Conservation (phyloP, 2,888 invertebrate species). For the Zootermopsis nevadensis region DNA sequence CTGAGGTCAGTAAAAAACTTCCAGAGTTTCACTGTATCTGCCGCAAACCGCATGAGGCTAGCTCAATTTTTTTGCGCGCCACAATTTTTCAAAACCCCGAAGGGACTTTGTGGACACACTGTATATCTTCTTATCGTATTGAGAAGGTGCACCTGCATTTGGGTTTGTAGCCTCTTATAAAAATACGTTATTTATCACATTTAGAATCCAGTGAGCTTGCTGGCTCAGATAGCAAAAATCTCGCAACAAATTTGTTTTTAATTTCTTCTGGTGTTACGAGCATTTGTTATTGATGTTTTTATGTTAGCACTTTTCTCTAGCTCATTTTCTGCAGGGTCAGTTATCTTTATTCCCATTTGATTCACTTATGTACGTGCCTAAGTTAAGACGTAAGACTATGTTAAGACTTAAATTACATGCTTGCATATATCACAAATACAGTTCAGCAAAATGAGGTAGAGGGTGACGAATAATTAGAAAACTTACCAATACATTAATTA, state of each 20-base stretch:
- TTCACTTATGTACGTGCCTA: background rate
- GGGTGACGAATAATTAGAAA: conserved; percentile 11
- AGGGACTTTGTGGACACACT: too few relatives aligned
- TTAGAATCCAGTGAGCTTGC: background rate
- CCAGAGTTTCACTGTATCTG: too few relatives aligned
- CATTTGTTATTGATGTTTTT: background rate
- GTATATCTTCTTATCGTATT: conserved; percentile 7
- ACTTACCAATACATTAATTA: background rate
- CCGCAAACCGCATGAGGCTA: too few relatives aligned
- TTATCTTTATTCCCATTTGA: background rate
- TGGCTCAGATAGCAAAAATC: background rate
- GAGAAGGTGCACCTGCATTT: conserved; percentile 11
- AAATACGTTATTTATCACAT: conserved; percentile 21
- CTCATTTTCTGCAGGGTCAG: background rate
- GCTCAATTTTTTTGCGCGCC: too few relatives aligned
- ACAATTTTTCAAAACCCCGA: too few relatives aligned
- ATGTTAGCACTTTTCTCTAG: background rate
- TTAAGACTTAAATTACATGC: background rate
- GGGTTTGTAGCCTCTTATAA: background rate
- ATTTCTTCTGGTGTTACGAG: background rate
- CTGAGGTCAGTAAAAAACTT: too few relatives aligned
- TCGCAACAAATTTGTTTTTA: background rate
- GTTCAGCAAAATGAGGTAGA: conserved; percentile 34
- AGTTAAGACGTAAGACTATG: too few relatives aligned
- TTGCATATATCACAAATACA: conserved; percentile 21